Percentiles rank a stretch among this genome's conserved stretches.
phyloP scores from a whole-genome alignment of 2,797 vertebrate genomes.

The Sebastes wilsoni region DNA sequence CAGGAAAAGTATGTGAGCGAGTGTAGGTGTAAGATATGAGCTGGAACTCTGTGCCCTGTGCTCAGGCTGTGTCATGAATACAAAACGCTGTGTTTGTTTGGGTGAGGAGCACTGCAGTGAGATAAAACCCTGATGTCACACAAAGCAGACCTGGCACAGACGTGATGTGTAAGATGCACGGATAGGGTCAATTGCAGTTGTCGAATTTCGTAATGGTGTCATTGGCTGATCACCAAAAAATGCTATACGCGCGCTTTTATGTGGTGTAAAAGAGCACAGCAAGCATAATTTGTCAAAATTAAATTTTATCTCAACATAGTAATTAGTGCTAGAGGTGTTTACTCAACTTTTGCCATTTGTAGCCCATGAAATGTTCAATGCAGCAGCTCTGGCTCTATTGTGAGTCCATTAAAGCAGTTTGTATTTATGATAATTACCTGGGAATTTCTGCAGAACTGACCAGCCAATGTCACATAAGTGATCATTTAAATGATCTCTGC shows the following conservation, averaged over 20 bases:
- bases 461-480: too few relatives aligned
- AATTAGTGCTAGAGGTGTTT: not conserved
- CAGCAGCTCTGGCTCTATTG: not conserved
- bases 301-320: too few relatives aligned
- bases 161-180: not conserved
- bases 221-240: too few relatives aligned
- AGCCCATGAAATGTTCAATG: not conserved
- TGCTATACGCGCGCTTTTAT: too few relatives aligned
- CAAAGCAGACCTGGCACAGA: constrained; percentile 9
- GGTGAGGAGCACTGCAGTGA: constrained; percentile 46
- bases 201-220: too few relatives aligned
- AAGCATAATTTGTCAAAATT: too few relatives aligned
- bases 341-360: not conserved
- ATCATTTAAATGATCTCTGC: too few relatives aligned
- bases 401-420: too few relatives aligned
- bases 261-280: too few relatives aligned
- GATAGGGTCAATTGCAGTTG: too few relatives aligned
- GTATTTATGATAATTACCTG: too few relatives aligned
- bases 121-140: constrained; percentile 12
- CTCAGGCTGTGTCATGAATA: constrained; percentile 52
- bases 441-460: too few relatives aligned
- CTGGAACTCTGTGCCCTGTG: constrained; percentile 29
- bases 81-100: constrained; percentile 48
- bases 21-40: constrained; percentile 39
- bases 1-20: not conserved